Evolutionary conservation across 2,113 vertebrate genomes (phyloP).

Genomic region (Mellivora capensis): DNA sequence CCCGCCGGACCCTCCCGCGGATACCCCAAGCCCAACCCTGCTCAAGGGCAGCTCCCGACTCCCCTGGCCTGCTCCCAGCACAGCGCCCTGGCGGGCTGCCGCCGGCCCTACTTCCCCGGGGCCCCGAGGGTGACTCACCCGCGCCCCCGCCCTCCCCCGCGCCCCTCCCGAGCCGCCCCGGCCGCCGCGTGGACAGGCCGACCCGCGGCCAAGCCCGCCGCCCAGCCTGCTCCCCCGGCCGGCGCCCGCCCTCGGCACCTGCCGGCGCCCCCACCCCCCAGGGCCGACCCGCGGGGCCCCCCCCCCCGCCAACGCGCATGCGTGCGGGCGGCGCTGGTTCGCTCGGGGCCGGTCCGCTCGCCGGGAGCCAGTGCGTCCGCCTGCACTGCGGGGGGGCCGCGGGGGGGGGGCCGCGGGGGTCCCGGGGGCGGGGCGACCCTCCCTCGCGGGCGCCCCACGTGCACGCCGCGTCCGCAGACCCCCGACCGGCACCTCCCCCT

Average conservation of each 20-base stretch:
- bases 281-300: neutral
- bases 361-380: neutral
- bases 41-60: neutral
- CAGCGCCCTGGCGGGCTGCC: neutral
- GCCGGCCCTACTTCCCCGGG: neutral
- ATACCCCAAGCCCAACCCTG: neutral
- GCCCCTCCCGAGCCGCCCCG: neutral
- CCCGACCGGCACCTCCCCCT: neutral
- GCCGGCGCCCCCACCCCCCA: neutral
- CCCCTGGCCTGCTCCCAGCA: neutral
- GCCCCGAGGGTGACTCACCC: neutral
- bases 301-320: neutral
- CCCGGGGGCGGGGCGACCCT: neutral
- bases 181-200: too few species aligned
- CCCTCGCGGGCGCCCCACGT: too few species aligned
- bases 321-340: neutral
- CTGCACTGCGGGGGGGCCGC: neutral
- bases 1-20: neutral
- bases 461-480: neutral
- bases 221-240: neutral
- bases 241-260: neutral
- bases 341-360: neutral
- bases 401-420: neutral
- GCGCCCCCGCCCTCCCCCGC: neutral
- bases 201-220: neutral